phyloP scores from a whole-genome alignment of 2,888 invertebrate genomes.

The Octonoba sinensis region DNA sequence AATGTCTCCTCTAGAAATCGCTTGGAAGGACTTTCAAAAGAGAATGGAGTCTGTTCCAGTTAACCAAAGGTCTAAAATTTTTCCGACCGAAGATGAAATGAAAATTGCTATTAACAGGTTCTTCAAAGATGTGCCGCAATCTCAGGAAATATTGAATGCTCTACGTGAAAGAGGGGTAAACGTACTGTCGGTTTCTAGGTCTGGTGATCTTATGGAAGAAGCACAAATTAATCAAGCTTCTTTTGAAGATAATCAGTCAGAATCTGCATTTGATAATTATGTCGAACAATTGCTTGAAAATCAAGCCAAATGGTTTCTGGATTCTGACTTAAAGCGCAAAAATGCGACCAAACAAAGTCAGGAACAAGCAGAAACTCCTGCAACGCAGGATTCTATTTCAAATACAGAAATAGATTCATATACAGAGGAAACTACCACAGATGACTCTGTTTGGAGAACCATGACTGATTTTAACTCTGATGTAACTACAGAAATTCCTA shows the following conservation, averaged over 20 bases:
- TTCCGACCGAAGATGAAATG: background rate
- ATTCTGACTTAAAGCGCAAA: background rate
- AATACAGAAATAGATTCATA: background rate
- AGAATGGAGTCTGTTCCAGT: too few relatives aligned
- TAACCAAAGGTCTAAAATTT: too few relatives aligned
- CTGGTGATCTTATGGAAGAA: too few relatives aligned
- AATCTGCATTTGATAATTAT: slow-evolving; percentile 21
- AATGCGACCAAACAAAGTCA: too few relatives aligned
- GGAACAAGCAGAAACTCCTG: too few relatives aligned
- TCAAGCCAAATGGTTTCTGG: slow-evolving; percentile 16
- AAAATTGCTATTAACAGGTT: background rate
- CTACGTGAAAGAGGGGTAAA: background rate
- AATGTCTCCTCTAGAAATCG: too few relatives aligned
- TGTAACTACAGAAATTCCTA: background rate
- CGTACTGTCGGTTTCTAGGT: too few relatives aligned
- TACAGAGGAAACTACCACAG: background rate
- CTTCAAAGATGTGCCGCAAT: background rate
- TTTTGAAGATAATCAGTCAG: background rate
- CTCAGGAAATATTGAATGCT: background rate
- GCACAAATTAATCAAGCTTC: too few relatives aligned
- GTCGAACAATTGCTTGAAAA: slow-evolving; percentile 13
- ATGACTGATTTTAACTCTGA: background rate
- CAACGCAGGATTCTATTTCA: background rate
- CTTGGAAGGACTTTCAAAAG: too few relatives aligned
- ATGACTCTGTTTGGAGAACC: too few relatives aligned